These are phyloP conservation scores for Penelope pileata DNA, from an alignment of 2,113 vertebrate genomes.

Conservation along the genomic window DNA sequence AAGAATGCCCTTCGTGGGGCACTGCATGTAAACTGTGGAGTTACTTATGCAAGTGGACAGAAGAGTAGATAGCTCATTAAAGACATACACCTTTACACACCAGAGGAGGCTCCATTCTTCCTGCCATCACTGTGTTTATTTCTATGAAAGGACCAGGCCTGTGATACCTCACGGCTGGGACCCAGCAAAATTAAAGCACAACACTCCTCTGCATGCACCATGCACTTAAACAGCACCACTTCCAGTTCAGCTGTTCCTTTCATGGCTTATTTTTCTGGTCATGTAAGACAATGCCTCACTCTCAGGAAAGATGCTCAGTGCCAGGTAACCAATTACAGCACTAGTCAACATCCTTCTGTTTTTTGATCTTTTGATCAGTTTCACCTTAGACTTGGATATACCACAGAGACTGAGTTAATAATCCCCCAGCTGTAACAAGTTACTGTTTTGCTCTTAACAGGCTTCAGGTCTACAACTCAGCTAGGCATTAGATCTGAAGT, in stretches of 20 bases:
- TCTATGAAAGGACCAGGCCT: neutral
- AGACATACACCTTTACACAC: neutral
- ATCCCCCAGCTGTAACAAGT: neutral
- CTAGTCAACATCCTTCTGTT: rapidly evolving
- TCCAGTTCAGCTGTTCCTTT: neutral
- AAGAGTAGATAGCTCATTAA: neutral
- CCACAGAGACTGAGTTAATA: neutral
- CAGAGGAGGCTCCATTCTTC: neutral
- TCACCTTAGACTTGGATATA: neutral
- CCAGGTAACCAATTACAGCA: neutral
- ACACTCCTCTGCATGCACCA: neutral
- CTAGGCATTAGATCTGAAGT: neutral
- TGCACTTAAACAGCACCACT: neutral
- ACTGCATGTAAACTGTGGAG: neutral
- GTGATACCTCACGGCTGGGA: rapidly evolving
- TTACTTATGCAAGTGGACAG: neutral
- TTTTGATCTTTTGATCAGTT: neutral
- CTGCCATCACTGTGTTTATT: neutral
- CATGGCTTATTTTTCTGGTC: neutral
- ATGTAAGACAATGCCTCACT: neutral
- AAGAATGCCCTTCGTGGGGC: neutral
- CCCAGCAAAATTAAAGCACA: neutral
- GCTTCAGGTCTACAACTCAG: neutral
- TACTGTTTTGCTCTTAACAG: neutral
- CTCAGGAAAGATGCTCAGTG: neutral